phyloP scores from a whole-genome alignment of 1,140 invertebrate genomes.

The Drosophila arizonae region DNA sequence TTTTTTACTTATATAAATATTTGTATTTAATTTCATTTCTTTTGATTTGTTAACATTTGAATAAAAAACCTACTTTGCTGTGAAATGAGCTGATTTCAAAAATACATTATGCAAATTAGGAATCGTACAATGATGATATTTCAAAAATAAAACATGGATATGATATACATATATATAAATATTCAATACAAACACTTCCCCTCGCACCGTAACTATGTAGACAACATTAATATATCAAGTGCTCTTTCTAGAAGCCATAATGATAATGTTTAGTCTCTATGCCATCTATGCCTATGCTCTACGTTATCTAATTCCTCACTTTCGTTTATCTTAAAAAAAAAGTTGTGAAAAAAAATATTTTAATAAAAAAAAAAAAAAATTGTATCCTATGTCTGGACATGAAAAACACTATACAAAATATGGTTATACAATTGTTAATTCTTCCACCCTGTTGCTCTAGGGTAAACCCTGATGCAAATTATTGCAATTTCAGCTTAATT shows the following conservation, averaged over 20 bases:
- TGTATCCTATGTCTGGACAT: constrained; percentile 30
- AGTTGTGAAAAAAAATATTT: constrained; percentile 1
- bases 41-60: constrained; percentile 5
- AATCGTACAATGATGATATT: not conserved
- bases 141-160: constrained; percentile 2
- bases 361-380: constrained; percentile 29
- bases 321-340: constrained; percentile 10
- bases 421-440: constrained; percentile 28
- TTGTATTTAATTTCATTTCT: not conserved
- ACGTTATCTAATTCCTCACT: constrained; percentile 12
- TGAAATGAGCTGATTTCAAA: constrained; percentile 4
- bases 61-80: constrained; percentile 5
- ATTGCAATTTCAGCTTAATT: constrained; percentile 15
- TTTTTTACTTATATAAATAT: constrained; percentile 13
- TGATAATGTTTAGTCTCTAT: constrained; percentile 27
- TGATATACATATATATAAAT: not conserved
- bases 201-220: not conserved
- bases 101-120: not conserved
- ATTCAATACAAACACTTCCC: constrained; percentile 6
- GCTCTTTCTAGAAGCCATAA: constrained; percentile 27
- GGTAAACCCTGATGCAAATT: constrained; percentile 26
- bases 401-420: constrained; percentile 69
- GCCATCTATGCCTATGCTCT: not conserved
- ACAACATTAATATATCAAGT: constrained; percentile 18
- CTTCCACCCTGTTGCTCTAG: constrained; percentile 25